phyloP scores from a whole-genome alignment of 2,888 invertebrate species.

The Cryptops parisi region DNA sequence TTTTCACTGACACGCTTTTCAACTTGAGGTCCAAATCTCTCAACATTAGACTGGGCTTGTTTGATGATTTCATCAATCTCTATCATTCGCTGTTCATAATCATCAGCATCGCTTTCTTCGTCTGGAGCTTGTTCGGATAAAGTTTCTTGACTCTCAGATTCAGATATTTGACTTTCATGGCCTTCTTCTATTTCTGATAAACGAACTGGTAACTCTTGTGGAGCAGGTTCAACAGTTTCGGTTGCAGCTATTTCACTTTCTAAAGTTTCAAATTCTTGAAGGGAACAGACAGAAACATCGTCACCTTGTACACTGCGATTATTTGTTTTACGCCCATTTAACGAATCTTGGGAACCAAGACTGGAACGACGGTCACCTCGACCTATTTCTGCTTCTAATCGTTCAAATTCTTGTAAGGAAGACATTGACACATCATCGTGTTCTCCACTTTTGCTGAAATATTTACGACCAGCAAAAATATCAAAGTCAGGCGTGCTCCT shows the following conservation, averaged over 20 bases:
- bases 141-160: slow-evolving; percentile 45
- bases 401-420: slow-evolving; percentile 88
- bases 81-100: slow-evolving; percentile 46
- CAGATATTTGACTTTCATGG: slow-evolving; percentile 36
- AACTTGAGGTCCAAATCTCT: slow-evolving; percentile 36
- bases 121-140: slow-evolving; percentile 32
- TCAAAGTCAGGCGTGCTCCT: slow-evolving; percentile 88
- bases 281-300: slow-evolving; percentile 52
- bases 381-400: slow-evolving; percentile 61
- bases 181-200: slow-evolving; percentile 39
- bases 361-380: slow-evolving; percentile 36
- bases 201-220: slow-evolving; percentile 69
- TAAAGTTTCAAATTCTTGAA: slow-evolving; percentile 83
- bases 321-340: slow-evolving; percentile 42
- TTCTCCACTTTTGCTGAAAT: slow-evolving; percentile 65
- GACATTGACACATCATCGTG: slow-evolving; percentile 84
- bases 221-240: slow-evolving; percentile 63
- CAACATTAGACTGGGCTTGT: slow-evolving; percentile 50
- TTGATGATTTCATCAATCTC: slow-evolving; percentile 53
- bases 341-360: slow-evolving; percentile 65
- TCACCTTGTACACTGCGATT: slow-evolving; percentile 59
- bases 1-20: slow-evolving; percentile 6
- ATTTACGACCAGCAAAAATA: slow-evolving; percentile 64
- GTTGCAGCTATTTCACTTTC: slow-evolving; percentile 78
- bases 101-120: slow-evolving; percentile 37